Evolutionary conservation across 2,113 vertebrate genomes (phyloP).

Genomic region (Sarotherodon lohbergeri): DNA sequence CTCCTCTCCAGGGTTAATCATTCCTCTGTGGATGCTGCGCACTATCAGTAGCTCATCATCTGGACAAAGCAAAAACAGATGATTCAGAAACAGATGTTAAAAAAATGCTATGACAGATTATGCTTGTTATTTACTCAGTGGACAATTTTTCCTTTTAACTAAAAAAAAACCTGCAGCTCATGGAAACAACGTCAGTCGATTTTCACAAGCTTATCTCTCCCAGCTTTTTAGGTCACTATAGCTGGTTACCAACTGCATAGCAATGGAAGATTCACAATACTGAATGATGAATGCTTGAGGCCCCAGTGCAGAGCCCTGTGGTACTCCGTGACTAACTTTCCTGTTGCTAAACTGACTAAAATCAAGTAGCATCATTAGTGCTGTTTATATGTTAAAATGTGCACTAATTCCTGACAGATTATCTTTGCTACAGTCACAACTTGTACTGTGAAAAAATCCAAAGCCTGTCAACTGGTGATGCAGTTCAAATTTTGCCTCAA

Average conservation of each 20-base stretch:
- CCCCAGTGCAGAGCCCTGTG: not conserved
- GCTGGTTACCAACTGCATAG: not conserved
- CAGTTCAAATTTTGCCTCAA: not conserved
- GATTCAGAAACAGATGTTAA: not conserved
- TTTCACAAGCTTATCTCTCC: not conserved
- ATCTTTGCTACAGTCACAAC: not conserved
- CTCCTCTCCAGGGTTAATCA: slow-evolving; percentile 89
- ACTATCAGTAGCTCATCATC: slow-evolving; percentile 85
- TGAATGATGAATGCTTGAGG: not conserved
- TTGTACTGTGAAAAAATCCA: not conserved
- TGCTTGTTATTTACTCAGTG: not conserved
- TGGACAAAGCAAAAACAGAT: slow-evolving; percentile 15
- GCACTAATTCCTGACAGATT: not conserved
- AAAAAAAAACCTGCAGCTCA: not conserved
- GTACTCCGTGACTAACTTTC: not conserved
- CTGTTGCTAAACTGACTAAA: not conserved
- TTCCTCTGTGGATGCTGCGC: slow-evolving; percentile 81
- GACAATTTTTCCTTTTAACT: not conserved
- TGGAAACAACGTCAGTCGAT: not conserved
- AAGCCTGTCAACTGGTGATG: not conserved
- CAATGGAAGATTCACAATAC: not conserved
- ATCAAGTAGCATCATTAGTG: not conserved
- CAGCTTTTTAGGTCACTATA: not conserved
- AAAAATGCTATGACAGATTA: not conserved
- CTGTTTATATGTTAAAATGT: not conserved